A percentile compares a stretch with the other conserved stretches of the same genome.
phyloP scores from a whole-genome alignment of 2,888 invertebrate genomes.

The Minunthozetes semirufus region DNA sequence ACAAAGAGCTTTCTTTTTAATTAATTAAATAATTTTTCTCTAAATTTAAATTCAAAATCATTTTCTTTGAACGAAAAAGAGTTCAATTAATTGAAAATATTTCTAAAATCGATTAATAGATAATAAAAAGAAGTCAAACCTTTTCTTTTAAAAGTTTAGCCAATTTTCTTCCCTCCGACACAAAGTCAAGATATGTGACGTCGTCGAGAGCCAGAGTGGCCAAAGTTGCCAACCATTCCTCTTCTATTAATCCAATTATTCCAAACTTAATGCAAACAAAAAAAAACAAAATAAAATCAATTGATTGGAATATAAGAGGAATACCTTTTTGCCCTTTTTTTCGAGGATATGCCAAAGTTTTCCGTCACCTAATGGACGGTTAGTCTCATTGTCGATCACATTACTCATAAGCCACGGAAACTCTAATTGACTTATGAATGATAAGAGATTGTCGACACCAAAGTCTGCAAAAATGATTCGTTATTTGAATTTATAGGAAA shows the following conservation, averaged over 20 bases:
- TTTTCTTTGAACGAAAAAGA: no score
- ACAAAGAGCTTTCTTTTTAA: no score
- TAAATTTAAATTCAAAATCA: no score
- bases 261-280: slow-evolving; percentile 50
- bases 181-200: slow-evolving; percentile 70
- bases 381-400: slow-evolving; percentile 80
- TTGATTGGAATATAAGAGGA: not conserved
- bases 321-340: slow-evolving; percentile 63
- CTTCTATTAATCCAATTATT: slow-evolving; percentile 54
- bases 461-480: slow-evolving; percentile 60
- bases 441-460: slow-evolving; percentile 73
- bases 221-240: slow-evolving; percentile 74
- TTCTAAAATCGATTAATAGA: no score
- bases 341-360: slow-evolving; percentile 69
- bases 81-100: no score
- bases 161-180: slow-evolving; percentile 67
- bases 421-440: slow-evolving; percentile 65
- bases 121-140: slow-evolving; percentile 41
- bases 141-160: slow-evolving; percentile 59
- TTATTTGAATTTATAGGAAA: not conserved
- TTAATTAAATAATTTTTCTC: no score
- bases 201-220: slow-evolving; percentile 61
- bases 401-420: slow-evolving; percentile 92
- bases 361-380: slow-evolving; percentile 72
- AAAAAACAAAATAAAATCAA: not conserved